Evolutionary conservation across 2,113 vertebrate genomes (phyloP), one percentile per base, ranked within the genome.

Genomic region (Cheilinus undulatus): DNA sequence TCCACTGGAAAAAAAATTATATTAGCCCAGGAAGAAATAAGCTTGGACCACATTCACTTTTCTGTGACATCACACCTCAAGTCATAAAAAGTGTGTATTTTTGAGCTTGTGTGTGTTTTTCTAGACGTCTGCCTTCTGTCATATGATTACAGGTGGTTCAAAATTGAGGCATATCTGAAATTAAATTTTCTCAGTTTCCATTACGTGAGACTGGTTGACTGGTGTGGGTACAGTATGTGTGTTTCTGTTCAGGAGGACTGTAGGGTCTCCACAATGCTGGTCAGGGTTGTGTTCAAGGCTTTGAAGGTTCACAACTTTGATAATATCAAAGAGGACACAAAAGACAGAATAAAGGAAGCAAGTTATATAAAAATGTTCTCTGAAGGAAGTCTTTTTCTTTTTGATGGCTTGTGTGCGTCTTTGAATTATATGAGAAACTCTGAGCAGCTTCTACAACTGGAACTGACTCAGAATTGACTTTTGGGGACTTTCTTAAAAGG

Each of bases 11-110:
- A 82, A 88, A 89, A 85, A 81, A 81, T 76, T 73, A 82, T 84
- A 90, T 86, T 85, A 88, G 72, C 73, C 73, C 63, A 59, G 76
- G 65, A 90, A 87, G 76, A 82, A 79, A 84, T 76, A 81, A 84
- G 56, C n/a, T 45, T 24, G 30, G 80, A 82, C 71, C 77, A 71
- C 67, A 72, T 83, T 83, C 65, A 73, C 75, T 87, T 86, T 69
- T 80, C 73, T 83, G 78, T 86, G 88, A 87, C 80, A 89, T 87
- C 84, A 86, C 71, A 77, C 73, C 34, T 32, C 38, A 57, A 80
- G 73, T 76, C 69, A 82, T 86, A 87, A 78, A 86, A 71, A 69
- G 43, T 46, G 19, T 64, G 38, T 48, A 48, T 27, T 13, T 34
- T 32, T 68, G 32, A 32, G 24, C 30, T 22, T 50, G 17, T 46